Evolutionary conservation across 2,888 invertebrate genomes (phyloP).

Genomic region (Tholera decimalis): DNA sequence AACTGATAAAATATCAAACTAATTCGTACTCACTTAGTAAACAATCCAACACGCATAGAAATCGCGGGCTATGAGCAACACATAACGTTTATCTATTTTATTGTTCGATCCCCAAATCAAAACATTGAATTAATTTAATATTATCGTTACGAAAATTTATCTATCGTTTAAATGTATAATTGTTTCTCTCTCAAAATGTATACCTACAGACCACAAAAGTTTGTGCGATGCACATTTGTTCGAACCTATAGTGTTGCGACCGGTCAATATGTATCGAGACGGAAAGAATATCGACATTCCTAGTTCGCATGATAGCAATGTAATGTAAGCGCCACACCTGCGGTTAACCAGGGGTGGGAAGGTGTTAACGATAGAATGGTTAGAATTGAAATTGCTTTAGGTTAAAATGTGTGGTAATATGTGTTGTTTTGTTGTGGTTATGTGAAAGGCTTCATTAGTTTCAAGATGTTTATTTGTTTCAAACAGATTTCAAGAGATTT

Average conservation of each 20-base stretch:
- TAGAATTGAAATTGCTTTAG: conserved; percentile 9
- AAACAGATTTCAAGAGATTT: background rate
- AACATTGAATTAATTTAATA: conserved; percentile 45
- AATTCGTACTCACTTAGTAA: conserved; percentile 11
- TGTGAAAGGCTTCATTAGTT: background rate
- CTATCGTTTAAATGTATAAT: conserved; percentile 13
- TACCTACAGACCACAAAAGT: conserved; percentile 64
- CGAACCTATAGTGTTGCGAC: conserved; percentile 75
- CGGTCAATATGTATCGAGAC: conserved; percentile 74
- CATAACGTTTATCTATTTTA: conserved; percentile 36
- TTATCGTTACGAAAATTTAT: conserved; percentile 13
- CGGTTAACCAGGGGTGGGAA: conserved; percentile 71
- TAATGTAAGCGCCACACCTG: conserved; percentile 81
- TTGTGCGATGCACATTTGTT: conserved; percentile 52
- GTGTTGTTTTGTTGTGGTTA: background rate
- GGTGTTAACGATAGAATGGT: conserved; percentile 38
- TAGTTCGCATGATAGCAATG: conserved; percentile 69
- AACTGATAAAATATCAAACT: conserved; percentile 28
- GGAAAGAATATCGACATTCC: conserved; percentile 81
- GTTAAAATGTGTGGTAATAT: background rate
- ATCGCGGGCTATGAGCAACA: conserved; percentile 33
- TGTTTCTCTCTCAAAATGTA: conserved; percentile 32
- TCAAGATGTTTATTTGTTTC: background rate
- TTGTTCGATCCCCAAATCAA: conserved; percentile 26
- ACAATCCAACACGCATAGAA: conserved; percentile 24